Evolutionary conservation across 2,888 invertebrate genomes (phyloP).

Genomic region (Amphimallon solstitiale): DNA sequence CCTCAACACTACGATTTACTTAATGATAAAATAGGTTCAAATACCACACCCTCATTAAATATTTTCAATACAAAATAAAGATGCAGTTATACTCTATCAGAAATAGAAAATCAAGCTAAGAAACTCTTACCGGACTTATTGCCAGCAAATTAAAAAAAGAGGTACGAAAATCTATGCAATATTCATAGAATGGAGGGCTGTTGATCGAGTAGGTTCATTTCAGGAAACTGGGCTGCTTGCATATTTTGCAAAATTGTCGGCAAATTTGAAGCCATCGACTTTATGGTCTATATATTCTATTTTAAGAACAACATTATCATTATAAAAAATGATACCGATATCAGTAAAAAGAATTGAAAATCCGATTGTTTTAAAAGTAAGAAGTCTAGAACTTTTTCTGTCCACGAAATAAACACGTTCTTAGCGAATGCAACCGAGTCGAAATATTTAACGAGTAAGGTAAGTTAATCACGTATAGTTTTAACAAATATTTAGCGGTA

Average conservation of each 20-base stretch:
- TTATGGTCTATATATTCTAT: conserved; percentile 9
- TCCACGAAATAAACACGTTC: background rate
- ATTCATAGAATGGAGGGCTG: too few relatives aligned
- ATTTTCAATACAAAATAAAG: too few relatives aligned
- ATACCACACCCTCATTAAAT: too few relatives aligned
- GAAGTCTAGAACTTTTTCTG: background rate
- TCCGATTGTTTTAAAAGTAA: conserved; percentile 2
- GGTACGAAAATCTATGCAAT: too few relatives aligned
- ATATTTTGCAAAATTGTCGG: background rate
- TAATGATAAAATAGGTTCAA: too few relatives aligned
- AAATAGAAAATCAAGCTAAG: too few relatives aligned
- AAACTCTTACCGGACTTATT: too few relatives aligned
- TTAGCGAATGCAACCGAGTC: background rate
- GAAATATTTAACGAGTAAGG: background rate
- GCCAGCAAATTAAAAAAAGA: too few relatives aligned
- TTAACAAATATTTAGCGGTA: too few relatives aligned
- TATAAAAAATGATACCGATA: background rate
- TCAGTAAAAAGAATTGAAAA: background rate
- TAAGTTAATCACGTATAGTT: background rate
- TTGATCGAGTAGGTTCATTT: too few relatives aligned
- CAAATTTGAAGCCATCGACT: background rate
- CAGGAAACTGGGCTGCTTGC: background rate
- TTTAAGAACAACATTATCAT: background rate
- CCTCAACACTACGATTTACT: too few relatives aligned
- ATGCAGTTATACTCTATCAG: too few relatives aligned